Conservation (phyloP, 2,797 vertebrate species). For the Alectoris magna region DNA sequence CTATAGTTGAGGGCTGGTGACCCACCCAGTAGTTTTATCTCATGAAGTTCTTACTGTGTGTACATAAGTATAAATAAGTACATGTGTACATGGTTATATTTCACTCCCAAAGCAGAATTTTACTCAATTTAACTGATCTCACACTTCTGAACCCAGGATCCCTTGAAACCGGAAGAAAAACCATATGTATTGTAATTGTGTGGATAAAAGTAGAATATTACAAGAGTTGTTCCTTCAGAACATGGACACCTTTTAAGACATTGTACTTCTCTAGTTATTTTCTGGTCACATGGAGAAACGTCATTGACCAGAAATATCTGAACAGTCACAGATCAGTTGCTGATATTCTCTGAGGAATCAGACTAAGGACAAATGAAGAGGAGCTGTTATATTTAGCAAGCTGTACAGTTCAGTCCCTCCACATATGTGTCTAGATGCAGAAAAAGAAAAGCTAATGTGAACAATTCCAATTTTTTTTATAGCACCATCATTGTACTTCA, state of each 20-base stretch:
- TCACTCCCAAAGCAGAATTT: conserved; percentile 9
- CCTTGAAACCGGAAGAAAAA: conserved; percentile 11
- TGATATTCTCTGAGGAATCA: neutral
- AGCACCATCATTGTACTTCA: neutral
- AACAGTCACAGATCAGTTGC: neutral
- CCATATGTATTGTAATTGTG: neutral
- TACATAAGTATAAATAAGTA: neutral
- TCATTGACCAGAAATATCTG: neutral
- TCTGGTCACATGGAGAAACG: neutral
- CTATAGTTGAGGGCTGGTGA: neutral
- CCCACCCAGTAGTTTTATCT: neutral
- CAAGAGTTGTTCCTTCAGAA: neutral
- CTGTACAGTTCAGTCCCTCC: neutral
- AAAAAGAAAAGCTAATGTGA: neutral
- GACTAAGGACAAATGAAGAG: neutral
- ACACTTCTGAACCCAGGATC: neutral
- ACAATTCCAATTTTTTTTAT: neutral
- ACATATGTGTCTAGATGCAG: neutral
- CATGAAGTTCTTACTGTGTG: neutral
- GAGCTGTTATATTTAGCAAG: neutral
- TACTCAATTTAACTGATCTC: neutral
- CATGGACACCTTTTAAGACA: neutral
- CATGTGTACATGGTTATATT: neutral
- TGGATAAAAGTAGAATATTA: neutral
- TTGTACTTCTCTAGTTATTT: neutral